These are phyloP conservation scores for Dasyornis broadbenti DNA, from an alignment of 2,113 vertebrate genomes.

Conservation along the genomic window DNA sequence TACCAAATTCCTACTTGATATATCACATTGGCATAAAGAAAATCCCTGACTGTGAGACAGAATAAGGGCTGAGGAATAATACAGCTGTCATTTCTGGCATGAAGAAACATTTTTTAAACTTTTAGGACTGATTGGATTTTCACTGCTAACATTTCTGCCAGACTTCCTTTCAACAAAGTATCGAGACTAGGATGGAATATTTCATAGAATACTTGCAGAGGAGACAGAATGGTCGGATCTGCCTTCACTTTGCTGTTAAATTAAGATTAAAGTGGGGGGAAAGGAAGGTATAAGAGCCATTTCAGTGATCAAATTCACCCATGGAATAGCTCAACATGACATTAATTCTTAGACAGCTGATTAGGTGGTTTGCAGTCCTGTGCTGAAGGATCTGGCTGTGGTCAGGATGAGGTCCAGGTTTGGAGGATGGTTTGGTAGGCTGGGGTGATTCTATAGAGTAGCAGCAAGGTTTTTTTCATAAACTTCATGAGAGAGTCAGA, in stretches of 20 bases:
- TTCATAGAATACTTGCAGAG: neutral
- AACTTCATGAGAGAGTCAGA: neutral
- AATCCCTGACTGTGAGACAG: neutral
- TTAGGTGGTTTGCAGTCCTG: neutral
- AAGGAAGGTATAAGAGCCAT: neutral
- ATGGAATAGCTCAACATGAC: neutral
- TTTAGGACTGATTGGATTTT: constrained; percentile 26
- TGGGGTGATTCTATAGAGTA: neutral
- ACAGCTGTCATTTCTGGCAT: constrained; percentile 18
- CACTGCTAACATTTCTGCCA: constrained; percentile 25
- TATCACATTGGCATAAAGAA: neutral
- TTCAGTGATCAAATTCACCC: neutral
- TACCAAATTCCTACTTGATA: neutral
- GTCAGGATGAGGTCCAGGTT: neutral
- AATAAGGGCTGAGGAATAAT: constrained; percentile 14
- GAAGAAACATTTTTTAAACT: neutral
- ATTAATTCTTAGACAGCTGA: neutral
- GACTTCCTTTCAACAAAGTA: neutral
- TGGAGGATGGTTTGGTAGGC: neutral
- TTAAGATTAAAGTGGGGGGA: neutral
- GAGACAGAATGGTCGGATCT: neutral
- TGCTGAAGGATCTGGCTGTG: neutral
- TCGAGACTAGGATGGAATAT: neutral
- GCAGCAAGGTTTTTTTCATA: neutral
- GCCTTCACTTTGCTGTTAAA: neutral